Percentiles rank a stretch among this genome's conserved stretches.
These are phyloP conservation scores for Drosophila pectinifera DNA, from an alignment of 1,140 invertebrate genomes.

Conservation along the genomic window DNA sequence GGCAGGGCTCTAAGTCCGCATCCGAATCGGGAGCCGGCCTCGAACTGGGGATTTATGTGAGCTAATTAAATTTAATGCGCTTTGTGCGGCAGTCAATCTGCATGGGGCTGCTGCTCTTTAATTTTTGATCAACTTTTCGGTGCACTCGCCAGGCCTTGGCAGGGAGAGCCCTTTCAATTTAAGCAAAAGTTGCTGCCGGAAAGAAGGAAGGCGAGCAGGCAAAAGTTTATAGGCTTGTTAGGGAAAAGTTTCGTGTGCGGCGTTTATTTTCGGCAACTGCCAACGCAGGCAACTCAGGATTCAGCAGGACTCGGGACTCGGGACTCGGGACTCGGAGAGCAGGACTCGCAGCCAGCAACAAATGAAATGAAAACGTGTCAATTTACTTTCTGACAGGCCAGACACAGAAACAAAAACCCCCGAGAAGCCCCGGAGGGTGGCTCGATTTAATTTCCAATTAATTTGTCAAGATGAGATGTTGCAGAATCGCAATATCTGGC, in stretches of 20 bases:
- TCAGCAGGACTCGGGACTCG: slow-evolving; percentile 1
- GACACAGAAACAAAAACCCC: slow-evolving; percentile 23
- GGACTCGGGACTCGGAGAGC: slow-evolving; percentile 6
- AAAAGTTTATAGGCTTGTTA: slow-evolving; percentile 69
- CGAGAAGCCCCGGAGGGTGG: neutral
- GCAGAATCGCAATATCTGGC: no score
- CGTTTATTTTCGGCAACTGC: slow-evolving; percentile 35
- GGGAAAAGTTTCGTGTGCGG: slow-evolving; percentile 47
- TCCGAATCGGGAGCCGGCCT: slow-evolving; percentile 16
- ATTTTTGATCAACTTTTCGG: slow-evolving; percentile 61
- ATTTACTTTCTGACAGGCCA: slow-evolving; percentile 61
- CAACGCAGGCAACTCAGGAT: slow-evolving; percentile 5
- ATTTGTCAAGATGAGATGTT: slow-evolving; percentile 22
- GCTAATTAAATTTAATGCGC: slow-evolving; percentile 80
- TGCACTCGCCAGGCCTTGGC: slow-evolving; percentile 2
- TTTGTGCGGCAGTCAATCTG: slow-evolving; percentile 56
- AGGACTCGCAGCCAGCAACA: slow-evolving; percentile 28
- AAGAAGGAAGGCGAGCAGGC: slow-evolving; percentile 19
- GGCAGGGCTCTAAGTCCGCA: slow-evolving; percentile 17
- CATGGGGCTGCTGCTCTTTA: slow-evolving; percentile 30
- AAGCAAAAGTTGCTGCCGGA: slow-evolving; percentile 38
- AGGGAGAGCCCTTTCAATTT: slow-evolving; percentile 24
- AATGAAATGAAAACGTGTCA: slow-evolving; percentile 69
- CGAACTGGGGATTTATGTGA: slow-evolving; percentile 64
- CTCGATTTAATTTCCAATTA: slow-evolving; percentile 53